Percentiles rank a stretch among this genome's conserved stretches.
These are phyloP conservation scores for Beroe ovata DNA, from an alignment of 37 sponge, comb jelly and placozoan genomes.

Conservation along the genomic window DNA sequence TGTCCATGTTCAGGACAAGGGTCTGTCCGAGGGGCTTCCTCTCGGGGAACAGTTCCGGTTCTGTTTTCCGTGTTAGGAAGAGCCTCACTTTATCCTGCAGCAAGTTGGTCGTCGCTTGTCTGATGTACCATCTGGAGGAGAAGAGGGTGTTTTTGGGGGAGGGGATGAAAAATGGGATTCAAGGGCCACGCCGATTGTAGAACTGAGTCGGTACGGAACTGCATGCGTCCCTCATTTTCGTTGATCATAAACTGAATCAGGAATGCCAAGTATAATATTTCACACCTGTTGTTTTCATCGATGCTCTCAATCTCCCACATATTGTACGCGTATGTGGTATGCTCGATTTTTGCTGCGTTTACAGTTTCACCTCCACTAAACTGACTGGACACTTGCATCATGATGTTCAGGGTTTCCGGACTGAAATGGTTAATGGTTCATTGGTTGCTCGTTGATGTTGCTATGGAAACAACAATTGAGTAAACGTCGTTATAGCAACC, in stretches of 20 bases:
- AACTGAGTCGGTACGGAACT: too few relatives aligned
- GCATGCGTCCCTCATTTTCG: too few relatives aligned
- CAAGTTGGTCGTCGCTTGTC: conserved; percentile 10
- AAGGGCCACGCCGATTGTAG: too few relatives aligned
- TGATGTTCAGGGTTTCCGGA: conserved; percentile 48
- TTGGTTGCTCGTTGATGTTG: too few relatives aligned
- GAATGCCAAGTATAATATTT: too few relatives aligned
- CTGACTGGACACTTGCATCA: conserved; percentile 43
- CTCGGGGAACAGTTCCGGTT: conserved; percentile 2
- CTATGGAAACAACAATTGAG: too few relatives aligned
- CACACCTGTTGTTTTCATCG: conserved; percentile 54
- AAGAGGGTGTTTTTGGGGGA: too few relatives aligned
- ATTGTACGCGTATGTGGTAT: conserved; percentile 61
- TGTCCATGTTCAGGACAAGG: conserved; percentile 11
- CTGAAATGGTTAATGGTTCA: too few relatives aligned
- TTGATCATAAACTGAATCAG: too few relatives aligned
- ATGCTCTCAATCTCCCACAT: conserved; percentile 45
- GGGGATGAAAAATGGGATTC: too few relatives aligned
- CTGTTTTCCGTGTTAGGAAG: not conserved
- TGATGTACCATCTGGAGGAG: conserved; percentile 49
- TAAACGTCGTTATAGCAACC: too few relatives aligned
- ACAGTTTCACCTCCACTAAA: not conserved
- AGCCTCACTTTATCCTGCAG: not conserved
- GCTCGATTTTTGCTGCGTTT: conserved; percentile 32
- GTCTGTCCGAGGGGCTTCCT: conserved; percentile 26